A percentile compares a stretch with the other conserved stretches of the same genome.
These are phyloP conservation scores for Monodelphis domestica DNA, from an alignment of 2,797 vertebrate genomes.

Conservation along the genomic window DNA sequence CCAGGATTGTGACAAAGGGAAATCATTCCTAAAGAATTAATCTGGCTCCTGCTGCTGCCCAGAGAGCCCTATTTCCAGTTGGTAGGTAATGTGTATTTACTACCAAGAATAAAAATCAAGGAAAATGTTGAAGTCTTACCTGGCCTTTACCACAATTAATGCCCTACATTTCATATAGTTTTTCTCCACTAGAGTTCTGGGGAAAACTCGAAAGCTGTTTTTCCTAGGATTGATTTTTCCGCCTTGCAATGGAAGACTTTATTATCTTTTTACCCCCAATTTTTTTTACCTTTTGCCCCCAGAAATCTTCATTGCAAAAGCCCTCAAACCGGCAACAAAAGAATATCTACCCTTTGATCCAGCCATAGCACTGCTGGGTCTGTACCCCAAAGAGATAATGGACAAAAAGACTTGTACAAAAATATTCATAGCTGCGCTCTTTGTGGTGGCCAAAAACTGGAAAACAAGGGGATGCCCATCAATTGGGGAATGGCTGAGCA, in stretches of 20 bases:
- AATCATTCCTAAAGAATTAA: constrained; percentile 44
- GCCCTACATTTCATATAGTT: not conserved
- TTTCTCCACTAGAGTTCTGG: not conserved
- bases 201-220: constrained; percentile 18
- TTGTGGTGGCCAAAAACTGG: no score
- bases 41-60: constrained; percentile 34
- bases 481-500: no score
- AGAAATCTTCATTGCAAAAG: not conserved
- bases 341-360: no score
- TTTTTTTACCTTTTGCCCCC: not conserved
- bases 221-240: not conserved
- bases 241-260: constrained; percentile 30
- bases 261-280: no score
- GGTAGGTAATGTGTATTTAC: constrained; percentile 30
- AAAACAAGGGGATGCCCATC: no score
- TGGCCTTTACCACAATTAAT: constrained; percentile 26
- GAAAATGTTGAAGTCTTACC: constrained; percentile 28
- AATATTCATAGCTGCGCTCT: no score
- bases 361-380: no score
- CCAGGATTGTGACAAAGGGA: constrained; percentile 60
- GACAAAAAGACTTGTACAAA: no score
- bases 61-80: constrained; percentile 37
- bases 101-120: constrained; percentile 46
- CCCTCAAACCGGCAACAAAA: constrained; percentile 22
- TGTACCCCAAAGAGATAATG: no score